Base-by-base conservation (phyloP, 2,797 vertebrate genomes). In the Crenuchus spilurus region DNA sequence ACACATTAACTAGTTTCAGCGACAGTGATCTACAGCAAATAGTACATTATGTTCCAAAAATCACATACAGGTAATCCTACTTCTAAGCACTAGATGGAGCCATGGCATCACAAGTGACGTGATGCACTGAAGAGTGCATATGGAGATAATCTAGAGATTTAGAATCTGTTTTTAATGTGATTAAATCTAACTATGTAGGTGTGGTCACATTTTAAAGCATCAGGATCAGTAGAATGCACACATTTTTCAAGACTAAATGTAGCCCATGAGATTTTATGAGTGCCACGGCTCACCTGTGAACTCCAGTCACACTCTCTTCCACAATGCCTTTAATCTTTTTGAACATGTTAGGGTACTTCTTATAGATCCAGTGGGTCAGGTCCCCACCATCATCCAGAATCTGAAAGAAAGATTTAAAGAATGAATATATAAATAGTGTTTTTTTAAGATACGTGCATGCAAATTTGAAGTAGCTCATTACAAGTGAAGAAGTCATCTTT, bases 271-370 rank as follows among this genome's bases (percentile, higher is more conserved):
- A 14, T 37, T 4, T 26, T 10, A 4, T 61, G 30, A 13, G 48
- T 18, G 0, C 18, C 48, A 18, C 31, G 31, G 22, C 48, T 82
- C 83, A 99, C 97, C 97, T 96, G 88, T 99, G 97, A 2, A 99
- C 97, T 4, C 97, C 97, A 0, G 97, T 99, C 13, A 99, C 97
- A 0, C 97, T 99, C 91, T 99, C 97, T 84, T 99, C 97, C 10
- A 99, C 97, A 0, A 99, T 99, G 64, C 97, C 97, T 87, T 99
- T 98, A 88, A 99, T 97, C 91, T 98, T 98, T 88, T 99, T 99
- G 84, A 99, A 99, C 96, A 98, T 98, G 88, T 96, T 98, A 77
- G 97, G 97, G 37, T 99, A 98, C 77, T 98, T 99, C 89, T 98
- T 98, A 82, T 99, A 99, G 87, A 99, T 99, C 97, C 97, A 99